Conservation (phyloP, 2,797 vertebrate species). For the Sarcophilus harrisii region DNA sequence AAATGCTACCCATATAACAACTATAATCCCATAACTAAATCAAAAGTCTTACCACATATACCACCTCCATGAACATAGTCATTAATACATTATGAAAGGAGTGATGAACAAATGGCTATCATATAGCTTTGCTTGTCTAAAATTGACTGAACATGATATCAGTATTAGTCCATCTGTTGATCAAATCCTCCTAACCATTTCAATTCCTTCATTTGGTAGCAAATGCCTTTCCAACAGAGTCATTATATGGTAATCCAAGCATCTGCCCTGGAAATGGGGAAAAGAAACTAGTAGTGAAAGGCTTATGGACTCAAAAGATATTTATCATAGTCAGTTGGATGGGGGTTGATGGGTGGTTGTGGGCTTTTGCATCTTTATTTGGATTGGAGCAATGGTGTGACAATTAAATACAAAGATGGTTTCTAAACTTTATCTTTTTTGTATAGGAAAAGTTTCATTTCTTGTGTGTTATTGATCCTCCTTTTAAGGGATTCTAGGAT, state of each 20-base stretch:
- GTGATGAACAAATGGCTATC: not conserved
- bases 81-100: not conserved
- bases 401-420: not conserved
- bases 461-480: not conserved
- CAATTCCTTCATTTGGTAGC: not conserved
- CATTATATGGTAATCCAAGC: not conserved
- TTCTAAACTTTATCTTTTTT: not conserved
- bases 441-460: not conserved
- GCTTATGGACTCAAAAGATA: not conserved
- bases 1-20: not conserved
- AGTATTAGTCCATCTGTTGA: not conserved
- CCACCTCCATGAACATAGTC: not conserved
- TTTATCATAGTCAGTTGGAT: not conserved
- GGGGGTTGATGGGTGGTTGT: not conserved
- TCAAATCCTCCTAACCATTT: not conserved
- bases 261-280: not conserved
- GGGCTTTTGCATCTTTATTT: not conserved
- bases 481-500: not conserved
- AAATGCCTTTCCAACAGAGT: not conserved
- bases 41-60: not conserved
- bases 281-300: not conserved
- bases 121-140: not conserved
- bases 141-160: not conserved
- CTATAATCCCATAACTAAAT: not conserved
- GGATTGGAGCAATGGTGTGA: not conserved